Conservation (phyloP, 2,888 invertebrate genomes). For the Mimachlamys varia region DNA sequence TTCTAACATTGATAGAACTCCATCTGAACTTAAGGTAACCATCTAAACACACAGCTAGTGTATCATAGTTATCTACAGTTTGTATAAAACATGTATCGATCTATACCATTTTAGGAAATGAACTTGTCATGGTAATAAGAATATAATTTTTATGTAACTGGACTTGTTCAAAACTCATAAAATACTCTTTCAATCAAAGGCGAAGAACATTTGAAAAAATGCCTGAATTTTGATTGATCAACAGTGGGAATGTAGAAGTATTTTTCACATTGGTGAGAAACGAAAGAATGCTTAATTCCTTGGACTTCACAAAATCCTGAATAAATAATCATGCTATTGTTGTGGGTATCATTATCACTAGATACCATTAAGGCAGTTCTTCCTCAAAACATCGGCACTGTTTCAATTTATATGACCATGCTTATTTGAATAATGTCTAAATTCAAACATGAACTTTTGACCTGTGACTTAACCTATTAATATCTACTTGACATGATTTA, state of each 20-base stretch:
- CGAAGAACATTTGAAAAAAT: neutral
- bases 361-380: no score
- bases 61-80: no score
- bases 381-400: neutral
- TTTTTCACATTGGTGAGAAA: neutral
- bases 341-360: neutral
- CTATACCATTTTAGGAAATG: no score
- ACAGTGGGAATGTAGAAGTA: constrained; percentile 2
- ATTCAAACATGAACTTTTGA: no score
- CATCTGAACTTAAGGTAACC: no score
- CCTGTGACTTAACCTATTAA: no score
- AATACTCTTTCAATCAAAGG: neutral
- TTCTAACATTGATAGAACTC: neutral
- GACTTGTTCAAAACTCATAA: neutral
- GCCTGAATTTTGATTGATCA: neutral
- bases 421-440: neutral
- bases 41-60: no score
- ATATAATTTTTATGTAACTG: no score
- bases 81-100: no score
- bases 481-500: no score
- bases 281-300: neutral
- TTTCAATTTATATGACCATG: neutral
- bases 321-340: no score
- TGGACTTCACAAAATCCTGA: neutral
- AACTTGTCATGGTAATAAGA: no score